Evolutionary conservation across 1,140 invertebrate species (phyloP), one percentile per base, ranked within the genome.

Genomic region (Meloidogyne hapla): DNA sequence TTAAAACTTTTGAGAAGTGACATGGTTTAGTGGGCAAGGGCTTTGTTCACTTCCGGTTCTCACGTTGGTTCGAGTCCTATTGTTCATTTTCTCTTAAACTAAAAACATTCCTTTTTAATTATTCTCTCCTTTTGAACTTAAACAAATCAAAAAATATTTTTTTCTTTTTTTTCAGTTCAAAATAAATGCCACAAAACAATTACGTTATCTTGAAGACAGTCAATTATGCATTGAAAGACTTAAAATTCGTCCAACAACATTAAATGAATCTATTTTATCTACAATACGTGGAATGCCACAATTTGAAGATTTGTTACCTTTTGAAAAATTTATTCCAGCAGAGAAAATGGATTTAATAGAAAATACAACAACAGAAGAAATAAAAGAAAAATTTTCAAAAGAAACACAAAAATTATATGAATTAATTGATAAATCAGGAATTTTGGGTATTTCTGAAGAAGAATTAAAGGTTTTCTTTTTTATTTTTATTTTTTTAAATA

Each of bases 121-220:
- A 6, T 33, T 33, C 33, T 33, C 33, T 8, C 33, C 9, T 8
- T 33, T 5, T 4, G 33, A 33, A 8, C 33, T 6, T 33, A 6
- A 33, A 5, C 33, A 33, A 33, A 6, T 33, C 33, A 33, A 33
- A n/a, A 64, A 64, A 64, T 64, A 23, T 4, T 9, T 8, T 26
- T 2, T 4, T 23, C n/a, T 25, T 66, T 66, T 40, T 28, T 33
- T n/a, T 18, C 18, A 67, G 65, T 67, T 25, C 12, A 42, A 61
- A 25, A 38, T 38, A 40, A 78, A 45, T 26, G 75, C 76, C 56
- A 78, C 76, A 15, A 77, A 77, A 69, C 76, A 72, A 75, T 28
- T 77, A 8, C 74, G 62, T 56, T 75, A 77, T 10, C 40, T 77
- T 18, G 76, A 77, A 73, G 73, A 33, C 38, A 48, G 40, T 9